phyloP scores from a whole-genome alignment of 2,797 vertebrate species.

The Acrocephalus scirpaceus region DNA sequence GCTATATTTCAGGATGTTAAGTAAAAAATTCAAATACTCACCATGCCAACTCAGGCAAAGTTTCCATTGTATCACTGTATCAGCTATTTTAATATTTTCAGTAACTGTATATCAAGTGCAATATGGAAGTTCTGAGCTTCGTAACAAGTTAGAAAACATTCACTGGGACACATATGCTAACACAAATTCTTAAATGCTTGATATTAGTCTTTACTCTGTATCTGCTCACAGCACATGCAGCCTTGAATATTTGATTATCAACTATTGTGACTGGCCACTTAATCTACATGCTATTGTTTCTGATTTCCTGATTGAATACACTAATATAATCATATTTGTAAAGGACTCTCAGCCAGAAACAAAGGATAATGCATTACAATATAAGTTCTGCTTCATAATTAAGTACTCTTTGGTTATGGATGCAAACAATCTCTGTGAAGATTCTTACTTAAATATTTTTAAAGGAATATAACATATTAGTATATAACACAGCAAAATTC shows the following conservation, averaged over 20 bases:
- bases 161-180: neutral
- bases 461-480: neutral
- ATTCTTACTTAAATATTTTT: neutral
- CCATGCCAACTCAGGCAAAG: neutral
- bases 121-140: constrained; percentile 10
- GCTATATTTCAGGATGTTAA: neutral
- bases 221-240: neutral
- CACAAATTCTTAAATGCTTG: neutral
- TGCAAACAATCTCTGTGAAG: neutral
- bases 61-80: neutral
- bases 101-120: neutral
- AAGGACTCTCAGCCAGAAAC: constrained; percentile 14
- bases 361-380: constrained; percentile 40
- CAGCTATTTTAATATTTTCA: neutral
- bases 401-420: constrained; percentile 23
- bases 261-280: constrained; percentile 43
- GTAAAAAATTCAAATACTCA: neutral
- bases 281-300: constrained; percentile 48
- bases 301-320: constrained; percentile 57
- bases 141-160: constrained; percentile 11
- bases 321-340: constrained; percentile 46
- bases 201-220: constrained; percentile 1
- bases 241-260: constrained; percentile 35
- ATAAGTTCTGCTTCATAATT: constrained; percentile 37
- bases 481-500: neutral